A percentile compares a stretch with the other conserved stretches of the same genome.
These are phyloP conservation scores for Sarcoramphus papa DNA, from an alignment of 2,797 vertebrate genomes.

Conservation along the genomic window DNA sequence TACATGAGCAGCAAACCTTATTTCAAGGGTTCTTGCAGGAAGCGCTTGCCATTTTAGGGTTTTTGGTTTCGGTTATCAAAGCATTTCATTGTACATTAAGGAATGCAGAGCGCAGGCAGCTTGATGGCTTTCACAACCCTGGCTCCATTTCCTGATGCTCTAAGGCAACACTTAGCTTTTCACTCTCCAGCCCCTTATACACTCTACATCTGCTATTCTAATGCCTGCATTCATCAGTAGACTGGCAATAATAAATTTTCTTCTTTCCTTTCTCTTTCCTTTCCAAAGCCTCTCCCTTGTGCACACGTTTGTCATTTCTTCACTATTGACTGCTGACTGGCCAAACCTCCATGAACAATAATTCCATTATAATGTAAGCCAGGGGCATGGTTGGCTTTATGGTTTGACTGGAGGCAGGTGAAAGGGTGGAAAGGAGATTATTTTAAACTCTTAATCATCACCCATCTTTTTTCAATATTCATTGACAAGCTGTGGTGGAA, in stretches of 20 bases:
- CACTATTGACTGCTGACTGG: not conserved
- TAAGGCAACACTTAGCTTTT: slow-evolving; percentile 69
- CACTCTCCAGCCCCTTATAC: slow-evolving; percentile 49
- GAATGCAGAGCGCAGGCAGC: slow-evolving; percentile 56
- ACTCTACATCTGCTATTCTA: slow-evolving; percentile 75
- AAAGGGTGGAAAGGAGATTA: slow-evolving; percentile 63
- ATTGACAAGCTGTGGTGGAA: slow-evolving; percentile 34
- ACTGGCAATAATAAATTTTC: slow-evolving; percentile 69
- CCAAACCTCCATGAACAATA: not conserved
- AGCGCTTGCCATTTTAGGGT: slow-evolving; percentile 40
- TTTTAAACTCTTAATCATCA: slow-evolving; percentile 55
- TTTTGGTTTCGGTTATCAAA: slow-evolving; percentile 64
- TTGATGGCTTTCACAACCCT: slow-evolving; percentile 70
- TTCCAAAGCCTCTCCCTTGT: slow-evolving; percentile 40
- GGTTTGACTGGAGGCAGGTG: slow-evolving; percentile 55
- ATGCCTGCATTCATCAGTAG: slow-evolving; percentile 72
- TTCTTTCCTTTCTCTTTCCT: slow-evolving; percentile 55
- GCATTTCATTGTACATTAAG: slow-evolving; percentile 64
- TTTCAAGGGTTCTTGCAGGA: slow-evolving; percentile 49
- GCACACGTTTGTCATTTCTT: slow-evolving; percentile 33
- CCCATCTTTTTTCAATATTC: slow-evolving; percentile 43
- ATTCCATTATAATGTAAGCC: slow-evolving; percentile 43
- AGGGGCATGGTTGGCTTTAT: slow-evolving; percentile 34
- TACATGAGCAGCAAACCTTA: slow-evolving; percentile 4
- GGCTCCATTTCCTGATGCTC: slow-evolving; percentile 71